Percentiles rank a stretch among this genome's conserved stretches.
Evolutionary conservation across 2,113 vertebrate genomes (phyloP).

Genomic region (Haemorhous mexicanus): DNA sequence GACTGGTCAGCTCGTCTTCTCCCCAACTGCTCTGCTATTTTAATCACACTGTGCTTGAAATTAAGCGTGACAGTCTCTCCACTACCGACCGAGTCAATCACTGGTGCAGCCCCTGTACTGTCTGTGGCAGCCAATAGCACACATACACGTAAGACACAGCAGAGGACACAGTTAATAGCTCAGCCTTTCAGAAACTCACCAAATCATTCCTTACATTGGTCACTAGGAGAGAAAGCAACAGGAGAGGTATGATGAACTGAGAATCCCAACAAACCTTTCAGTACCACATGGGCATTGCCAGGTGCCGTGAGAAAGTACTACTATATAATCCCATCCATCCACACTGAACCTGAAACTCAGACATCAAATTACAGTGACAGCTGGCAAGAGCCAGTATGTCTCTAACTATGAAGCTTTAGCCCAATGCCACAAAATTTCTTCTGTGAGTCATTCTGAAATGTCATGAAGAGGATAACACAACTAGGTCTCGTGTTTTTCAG

Average conservation of each 20-base stretch:
- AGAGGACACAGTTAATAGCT: accelerated
- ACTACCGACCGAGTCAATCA: neutral
- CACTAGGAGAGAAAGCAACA: neutral
- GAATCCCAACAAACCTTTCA: neutral
- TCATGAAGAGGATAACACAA: neutral
- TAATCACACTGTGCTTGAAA: conserved; percentile 2
- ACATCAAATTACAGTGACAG: neutral
- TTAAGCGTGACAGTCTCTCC: neutral
- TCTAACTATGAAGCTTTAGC: neutral
- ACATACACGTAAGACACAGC: accelerated
- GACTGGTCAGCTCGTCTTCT: neutral
- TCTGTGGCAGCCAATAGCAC: neutral
- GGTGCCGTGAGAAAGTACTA: neutral
- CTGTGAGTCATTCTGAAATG: neutral
- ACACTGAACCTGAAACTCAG: neutral
- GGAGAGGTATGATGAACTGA: neutral
- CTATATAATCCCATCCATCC: neutral
- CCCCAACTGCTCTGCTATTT: conserved; percentile 31
- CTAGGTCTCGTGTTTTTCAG: neutral
- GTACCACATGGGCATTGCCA: neutral
- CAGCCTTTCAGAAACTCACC: neutral
- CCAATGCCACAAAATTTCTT: neutral
- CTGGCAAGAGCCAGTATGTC: neutral
- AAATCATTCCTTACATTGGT: neutral
- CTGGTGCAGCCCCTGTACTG: neutral